These are phyloP conservation scores for Spizella passerina DNA, from an alignment of 2,797 vertebrate species.

Conservation along the genomic window DNA sequence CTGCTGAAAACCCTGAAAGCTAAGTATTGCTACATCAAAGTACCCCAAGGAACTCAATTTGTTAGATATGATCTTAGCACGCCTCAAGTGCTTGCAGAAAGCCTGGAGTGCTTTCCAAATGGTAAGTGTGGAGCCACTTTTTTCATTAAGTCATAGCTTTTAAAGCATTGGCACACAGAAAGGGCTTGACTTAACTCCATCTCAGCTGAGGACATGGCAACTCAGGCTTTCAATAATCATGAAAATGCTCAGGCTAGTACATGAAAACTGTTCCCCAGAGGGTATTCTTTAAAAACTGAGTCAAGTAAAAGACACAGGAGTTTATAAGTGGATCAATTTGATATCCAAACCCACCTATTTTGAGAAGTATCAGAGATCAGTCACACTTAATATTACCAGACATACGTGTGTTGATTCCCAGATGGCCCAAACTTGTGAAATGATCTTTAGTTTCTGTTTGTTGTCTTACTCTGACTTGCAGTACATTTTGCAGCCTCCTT, in stretches of 20 bases:
- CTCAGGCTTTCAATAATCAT: background rate
- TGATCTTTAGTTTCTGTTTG: background rate
- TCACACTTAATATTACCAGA: background rate
- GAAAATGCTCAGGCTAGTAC: background rate
- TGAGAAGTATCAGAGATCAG: background rate
- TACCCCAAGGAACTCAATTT: background rate
- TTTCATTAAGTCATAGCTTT: background rate
- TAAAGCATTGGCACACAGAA: background rate
- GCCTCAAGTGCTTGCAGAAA: background rate
- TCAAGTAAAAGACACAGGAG: background rate
- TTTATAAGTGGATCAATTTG: background rate
- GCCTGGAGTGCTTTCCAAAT: background rate
- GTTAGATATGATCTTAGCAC: background rate
- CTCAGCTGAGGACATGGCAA: background rate
- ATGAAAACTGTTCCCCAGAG: background rate
- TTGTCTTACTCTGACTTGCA: background rate
- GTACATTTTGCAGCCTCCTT: background rate
- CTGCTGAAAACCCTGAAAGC: background rate
- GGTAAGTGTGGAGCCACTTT: background rate
- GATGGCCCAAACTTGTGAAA: background rate
- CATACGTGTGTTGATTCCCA: background rate
- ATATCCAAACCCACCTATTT: background rate
- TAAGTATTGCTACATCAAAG: background rate
- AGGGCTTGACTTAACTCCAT: background rate
- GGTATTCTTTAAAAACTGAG: background rate